Conservation (phyloP, 2,888 invertebrate genomes). For the Microplitis manilae region DNA sequence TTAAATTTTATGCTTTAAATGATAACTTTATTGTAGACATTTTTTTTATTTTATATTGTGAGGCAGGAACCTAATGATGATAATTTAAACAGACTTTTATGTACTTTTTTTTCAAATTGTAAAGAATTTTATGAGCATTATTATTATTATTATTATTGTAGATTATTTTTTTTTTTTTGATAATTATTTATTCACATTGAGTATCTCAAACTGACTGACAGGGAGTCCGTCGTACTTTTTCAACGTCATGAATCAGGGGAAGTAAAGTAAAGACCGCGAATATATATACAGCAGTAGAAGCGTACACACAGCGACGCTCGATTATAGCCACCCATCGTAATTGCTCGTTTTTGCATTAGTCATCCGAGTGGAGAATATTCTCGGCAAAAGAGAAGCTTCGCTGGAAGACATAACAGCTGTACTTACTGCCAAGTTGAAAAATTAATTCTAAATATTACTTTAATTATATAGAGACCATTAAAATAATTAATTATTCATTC, state of each 20-base stretch:
- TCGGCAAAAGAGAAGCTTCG: conserved; percentile 31
- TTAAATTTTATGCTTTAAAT: conserved; percentile 1
- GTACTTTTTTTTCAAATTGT: background rate
- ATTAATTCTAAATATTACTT: background rate
- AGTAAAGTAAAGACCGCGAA: conserved; percentile 9
- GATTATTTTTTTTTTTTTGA: no score
- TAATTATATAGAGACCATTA: background rate
- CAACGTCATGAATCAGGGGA: conserved; percentile 28
- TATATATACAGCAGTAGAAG: background rate
- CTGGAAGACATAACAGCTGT: conserved; percentile 25
- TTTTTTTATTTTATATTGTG: background rate
- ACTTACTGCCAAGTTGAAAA: background rate
- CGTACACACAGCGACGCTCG: conserved; percentile 38
- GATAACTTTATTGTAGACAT: background rate
- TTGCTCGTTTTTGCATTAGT: conserved; percentile 53
- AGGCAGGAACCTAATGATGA: background rate
- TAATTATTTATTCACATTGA: conserved; percentile 16
- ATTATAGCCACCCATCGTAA: conserved; percentile 49
- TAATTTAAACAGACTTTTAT: background rate
- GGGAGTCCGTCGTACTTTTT: conserved; percentile 34
- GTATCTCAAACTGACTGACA: conserved; percentile 17
- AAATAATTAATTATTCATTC: background rate
- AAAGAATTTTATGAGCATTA: background rate
- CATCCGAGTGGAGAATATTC: conserved; percentile 42
- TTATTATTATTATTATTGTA: conserved; percentile 2